phyloP scores from a whole-genome alignment of 1,140 invertebrate genomes.

The Coptotermes formosanus region DNA sequence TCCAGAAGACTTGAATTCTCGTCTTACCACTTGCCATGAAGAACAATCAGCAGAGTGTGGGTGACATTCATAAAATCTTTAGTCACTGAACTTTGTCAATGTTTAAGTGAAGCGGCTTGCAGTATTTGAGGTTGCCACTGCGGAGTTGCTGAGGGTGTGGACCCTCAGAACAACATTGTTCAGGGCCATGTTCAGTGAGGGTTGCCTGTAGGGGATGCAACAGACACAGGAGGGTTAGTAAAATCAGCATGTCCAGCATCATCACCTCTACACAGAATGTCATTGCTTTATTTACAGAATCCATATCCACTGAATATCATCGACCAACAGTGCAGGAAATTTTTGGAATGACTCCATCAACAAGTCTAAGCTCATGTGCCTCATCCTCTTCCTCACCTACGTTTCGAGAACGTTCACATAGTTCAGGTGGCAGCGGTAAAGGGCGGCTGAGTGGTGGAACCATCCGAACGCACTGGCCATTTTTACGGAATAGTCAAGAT shows the following conservation, averaged over 20 bases:
- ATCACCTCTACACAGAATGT: not conserved
- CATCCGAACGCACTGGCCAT: slow-evolving; percentile 48
- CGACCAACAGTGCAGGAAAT: slow-evolving; percentile 52
- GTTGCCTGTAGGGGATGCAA: too few relatives aligned
- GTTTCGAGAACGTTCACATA: slow-evolving; percentile 49
- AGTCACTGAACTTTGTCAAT: too few relatives aligned
- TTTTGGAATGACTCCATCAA: slow-evolving; percentile 51
- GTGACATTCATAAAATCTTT: too few relatives aligned
- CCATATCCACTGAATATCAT: slow-evolving; percentile 45
- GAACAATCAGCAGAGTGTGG: too few relatives aligned
- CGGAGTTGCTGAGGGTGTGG: too few relatives aligned
- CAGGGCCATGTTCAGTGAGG: too few relatives aligned
- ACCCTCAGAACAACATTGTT: too few relatives aligned
- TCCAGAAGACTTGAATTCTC: too few relatives aligned
- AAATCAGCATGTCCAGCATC: not conserved
- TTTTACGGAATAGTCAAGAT: slow-evolving; percentile 47
- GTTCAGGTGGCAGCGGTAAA: slow-evolving; percentile 43
- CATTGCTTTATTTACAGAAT: slow-evolving; percentile 40
- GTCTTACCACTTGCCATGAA: too few relatives aligned
- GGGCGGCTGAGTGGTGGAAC: slow-evolving; percentile 35
- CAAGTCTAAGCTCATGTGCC: slow-evolving; percentile 50
- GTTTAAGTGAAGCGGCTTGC: too few relatives aligned
- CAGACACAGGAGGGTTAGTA: not conserved
- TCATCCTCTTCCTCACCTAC: slow-evolving; percentile 50
- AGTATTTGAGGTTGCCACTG: too few relatives aligned